These are phyloP conservation scores for chimpanzee (Pan troglodytes) DNA, from an alignment of 2,113 vertebrate species.

Conservation along the genomic window DNA sequence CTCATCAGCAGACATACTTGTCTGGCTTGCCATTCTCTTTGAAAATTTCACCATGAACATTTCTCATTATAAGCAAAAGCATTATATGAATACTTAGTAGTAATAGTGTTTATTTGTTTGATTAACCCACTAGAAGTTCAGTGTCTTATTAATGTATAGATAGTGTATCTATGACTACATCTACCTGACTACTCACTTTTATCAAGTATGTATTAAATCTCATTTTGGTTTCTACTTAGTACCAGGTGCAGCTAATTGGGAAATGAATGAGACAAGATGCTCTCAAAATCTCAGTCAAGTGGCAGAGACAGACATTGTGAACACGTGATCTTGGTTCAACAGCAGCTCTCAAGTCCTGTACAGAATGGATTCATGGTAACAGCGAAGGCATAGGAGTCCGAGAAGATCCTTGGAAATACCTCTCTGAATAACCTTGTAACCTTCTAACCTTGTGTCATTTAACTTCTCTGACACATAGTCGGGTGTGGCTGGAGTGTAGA, in stretches of 20 bases:
- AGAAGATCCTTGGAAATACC: background rate
- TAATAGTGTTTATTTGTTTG: slow-evolving; percentile 19
- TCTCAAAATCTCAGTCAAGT: slow-evolving; percentile 49
- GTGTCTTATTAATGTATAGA: slow-evolving; percentile 48
- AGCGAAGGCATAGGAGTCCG: background rate
- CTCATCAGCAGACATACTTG: background rate
- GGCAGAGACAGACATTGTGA: slow-evolving; percentile 43
- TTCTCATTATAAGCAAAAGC: slow-evolving; percentile 8
- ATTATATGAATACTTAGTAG: background rate
- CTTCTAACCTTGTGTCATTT: background rate
- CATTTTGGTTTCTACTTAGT: background rate
- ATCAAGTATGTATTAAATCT: background rate
- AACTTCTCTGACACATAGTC: background rate
- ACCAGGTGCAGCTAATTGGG: slow-evolving; percentile 43
- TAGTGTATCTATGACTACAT: background rate
- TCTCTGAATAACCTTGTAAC: background rate
- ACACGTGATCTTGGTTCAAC: background rate
- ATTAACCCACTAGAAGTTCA: slow-evolving; percentile 39
- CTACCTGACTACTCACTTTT: background rate
- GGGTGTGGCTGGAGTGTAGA: background rate
- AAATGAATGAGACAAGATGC: slow-evolving; percentile 23
- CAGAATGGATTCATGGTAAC: background rate
- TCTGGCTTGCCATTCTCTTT: background rate
- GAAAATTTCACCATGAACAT: background rate
- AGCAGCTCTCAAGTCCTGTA: background rate